Conservation (phyloP, 2,113 vertebrate species). For the Alaudala cheleensis region DNA sequence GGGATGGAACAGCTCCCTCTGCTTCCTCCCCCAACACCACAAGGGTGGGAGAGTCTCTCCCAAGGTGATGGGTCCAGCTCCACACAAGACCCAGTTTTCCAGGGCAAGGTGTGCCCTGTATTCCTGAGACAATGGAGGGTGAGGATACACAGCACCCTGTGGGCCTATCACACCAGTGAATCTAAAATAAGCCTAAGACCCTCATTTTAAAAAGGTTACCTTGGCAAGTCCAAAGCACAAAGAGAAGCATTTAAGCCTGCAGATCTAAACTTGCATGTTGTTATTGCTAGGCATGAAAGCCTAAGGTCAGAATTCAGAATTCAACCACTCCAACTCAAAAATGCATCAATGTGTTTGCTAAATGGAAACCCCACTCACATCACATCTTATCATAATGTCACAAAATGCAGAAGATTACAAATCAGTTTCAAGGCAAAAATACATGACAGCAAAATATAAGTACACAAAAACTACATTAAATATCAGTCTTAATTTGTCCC, state of each 20-base stretch:
- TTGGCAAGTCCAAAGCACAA: conserved; percentile 41
- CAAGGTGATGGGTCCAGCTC: background rate
- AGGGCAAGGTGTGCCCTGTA: background rate
- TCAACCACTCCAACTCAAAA: conserved; percentile 60
- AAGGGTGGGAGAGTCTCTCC: background rate
- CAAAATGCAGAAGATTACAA: conserved; percentile 79
- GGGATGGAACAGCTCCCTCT: background rate
- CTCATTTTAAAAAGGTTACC: conserved; percentile 53
- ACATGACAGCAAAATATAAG: conserved; percentile 84
- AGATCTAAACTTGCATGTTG: background rate
- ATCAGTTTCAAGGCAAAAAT: conserved; percentile 80
- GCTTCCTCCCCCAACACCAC: background rate
- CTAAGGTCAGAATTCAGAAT: conserved; percentile 60
- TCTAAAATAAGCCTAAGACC: conserved; percentile 46
- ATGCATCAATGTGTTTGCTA: conserved; percentile 77
- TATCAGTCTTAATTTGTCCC: conserved; percentile 85
- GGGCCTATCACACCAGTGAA: background rate
- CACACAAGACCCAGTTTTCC: background rate
- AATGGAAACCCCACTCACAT: conserved; percentile 74
- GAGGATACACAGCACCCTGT: background rate
- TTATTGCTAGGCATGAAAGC: conserved; percentile 55
- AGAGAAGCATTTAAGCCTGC: conserved; percentile 46
- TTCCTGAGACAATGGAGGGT: background rate
- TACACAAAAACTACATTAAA: conserved; percentile 96
- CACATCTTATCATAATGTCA: conserved; percentile 78